phyloP scores from a whole-genome alignment of 2,113 vertebrate species.

The Chamaea fasciata region DNA sequence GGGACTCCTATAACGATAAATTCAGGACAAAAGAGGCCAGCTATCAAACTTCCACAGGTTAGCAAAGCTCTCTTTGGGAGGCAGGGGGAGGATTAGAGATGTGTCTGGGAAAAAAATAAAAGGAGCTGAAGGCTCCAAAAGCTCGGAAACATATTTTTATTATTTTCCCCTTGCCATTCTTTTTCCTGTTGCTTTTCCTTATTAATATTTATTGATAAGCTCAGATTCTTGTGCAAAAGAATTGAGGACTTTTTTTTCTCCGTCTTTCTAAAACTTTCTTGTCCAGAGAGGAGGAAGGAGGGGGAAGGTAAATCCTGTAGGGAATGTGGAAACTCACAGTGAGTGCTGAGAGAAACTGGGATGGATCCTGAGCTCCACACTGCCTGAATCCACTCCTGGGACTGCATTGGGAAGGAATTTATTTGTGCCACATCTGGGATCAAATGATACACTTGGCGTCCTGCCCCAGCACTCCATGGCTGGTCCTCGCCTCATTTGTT shows the following conservation, averaged over 20 bases:
- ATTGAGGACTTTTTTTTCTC: neutral
- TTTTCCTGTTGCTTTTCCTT: neutral
- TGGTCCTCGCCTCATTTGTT: neutral
- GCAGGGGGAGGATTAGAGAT: neutral
- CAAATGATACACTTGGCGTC: fast-evolving
- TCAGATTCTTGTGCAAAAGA: neutral
- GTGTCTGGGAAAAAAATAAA: neutral
- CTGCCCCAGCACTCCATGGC: fast-evolving
- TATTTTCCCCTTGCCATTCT: neutral
- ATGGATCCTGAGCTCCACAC: neutral
- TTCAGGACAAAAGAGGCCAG: constrained; percentile 14
- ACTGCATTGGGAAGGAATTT: neutral
- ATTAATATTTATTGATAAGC: neutral
- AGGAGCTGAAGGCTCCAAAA: neutral
- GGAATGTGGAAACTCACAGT: neutral
- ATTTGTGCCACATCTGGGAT: neutral
- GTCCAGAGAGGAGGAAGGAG: neutral
- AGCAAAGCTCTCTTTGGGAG: neutral
- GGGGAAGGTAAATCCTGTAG: neutral
- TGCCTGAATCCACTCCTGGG: neutral
- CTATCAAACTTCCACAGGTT: constrained; percentile 15
- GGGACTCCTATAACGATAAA: neutral
- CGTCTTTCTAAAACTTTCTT: neutral
- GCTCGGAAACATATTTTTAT: neutral
- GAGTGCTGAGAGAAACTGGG: neutral